These are phyloP conservation scores for Cephalopachus bancanus DNA, from an alignment of 2,797 vertebrate species.

Conservation along the genomic window DNA sequence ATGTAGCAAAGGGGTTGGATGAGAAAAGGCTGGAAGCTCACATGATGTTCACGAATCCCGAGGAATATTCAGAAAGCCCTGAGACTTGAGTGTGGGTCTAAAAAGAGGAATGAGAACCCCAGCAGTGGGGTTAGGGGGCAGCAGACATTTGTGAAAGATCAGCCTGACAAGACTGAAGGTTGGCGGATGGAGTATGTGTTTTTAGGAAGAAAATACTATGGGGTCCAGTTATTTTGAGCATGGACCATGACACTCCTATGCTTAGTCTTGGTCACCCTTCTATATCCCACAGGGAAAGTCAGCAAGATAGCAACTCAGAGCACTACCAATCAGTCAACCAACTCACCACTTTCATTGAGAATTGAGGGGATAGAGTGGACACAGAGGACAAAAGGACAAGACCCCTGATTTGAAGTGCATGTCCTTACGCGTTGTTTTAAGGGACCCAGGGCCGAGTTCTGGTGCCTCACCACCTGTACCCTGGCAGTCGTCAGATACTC, in stretches of 20 bases:
- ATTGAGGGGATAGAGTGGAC: not conserved
- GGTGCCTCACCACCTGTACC: not conserved
- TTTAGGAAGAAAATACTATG: not conserved
- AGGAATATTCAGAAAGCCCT: constrained; percentile 15
- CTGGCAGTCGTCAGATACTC: not conserved
- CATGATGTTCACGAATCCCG: not conserved
- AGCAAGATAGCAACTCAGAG: not conserved
- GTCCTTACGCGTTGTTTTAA: not conserved
- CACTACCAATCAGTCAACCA: not conserved
- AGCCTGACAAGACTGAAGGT: not conserved
- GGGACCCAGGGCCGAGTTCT: not conserved
- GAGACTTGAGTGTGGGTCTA: not conserved
- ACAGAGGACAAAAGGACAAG: not conserved
- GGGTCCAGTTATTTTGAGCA: not conserved
- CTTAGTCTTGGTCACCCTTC: constrained; percentile 5
- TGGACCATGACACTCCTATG: not conserved
- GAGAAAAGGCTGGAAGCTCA: constrained; percentile 34
- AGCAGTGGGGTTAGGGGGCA: not conserved
- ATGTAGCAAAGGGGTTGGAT: not conserved
- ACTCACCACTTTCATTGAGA: not conserved
- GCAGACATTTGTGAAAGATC: not conserved
- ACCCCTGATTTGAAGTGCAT: not conserved
- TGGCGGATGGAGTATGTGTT: not conserved
- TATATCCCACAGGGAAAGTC: not conserved
- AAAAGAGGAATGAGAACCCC: not conserved